phyloP scores from a whole-genome alignment of 2,797 vertebrate species.

The Macropodus opercularis region DNA sequence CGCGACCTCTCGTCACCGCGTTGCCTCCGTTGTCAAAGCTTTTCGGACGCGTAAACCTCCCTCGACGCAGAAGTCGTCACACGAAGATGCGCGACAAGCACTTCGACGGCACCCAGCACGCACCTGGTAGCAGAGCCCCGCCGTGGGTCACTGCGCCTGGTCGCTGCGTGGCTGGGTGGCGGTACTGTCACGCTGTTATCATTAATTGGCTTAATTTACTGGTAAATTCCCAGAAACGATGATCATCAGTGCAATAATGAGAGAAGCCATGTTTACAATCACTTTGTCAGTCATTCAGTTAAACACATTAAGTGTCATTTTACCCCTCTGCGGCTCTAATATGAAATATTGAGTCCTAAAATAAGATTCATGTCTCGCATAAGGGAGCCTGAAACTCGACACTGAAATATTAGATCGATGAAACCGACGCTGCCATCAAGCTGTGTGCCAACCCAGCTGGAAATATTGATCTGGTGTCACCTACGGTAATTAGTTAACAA shows the following conservation, averaged over 20 bases:
- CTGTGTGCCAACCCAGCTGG: neutral
- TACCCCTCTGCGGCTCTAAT: neutral
- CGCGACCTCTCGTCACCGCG: too few species aligned
- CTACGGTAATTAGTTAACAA: slow-evolving; percentile 6
- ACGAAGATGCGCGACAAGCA: neutral
- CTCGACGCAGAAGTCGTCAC: neutral
- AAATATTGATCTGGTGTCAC: slow-evolving; percentile 23
- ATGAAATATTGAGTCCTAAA: neutral
- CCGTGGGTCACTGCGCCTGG: neutral
- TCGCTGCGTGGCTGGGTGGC: neutral
- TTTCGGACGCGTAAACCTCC: too few species aligned
- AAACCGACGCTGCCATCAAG: neutral
- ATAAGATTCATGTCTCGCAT: neutral
- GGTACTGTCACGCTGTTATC: neutral
- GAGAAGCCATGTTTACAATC: neutral
- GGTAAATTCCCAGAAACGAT: neutral
- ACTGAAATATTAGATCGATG: slow-evolving; percentile 4
- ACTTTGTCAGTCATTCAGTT: neutral
- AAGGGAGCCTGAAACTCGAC: neutral
- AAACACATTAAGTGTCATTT: neutral
- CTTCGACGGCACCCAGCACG: neutral
- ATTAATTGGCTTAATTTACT: neutral
- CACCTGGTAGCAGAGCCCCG: neutral
- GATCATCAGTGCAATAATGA: neutral
- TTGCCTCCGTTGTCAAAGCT: too few species aligned